These are phyloP conservation scores for Hippocampus comes DNA, from an alignment of 2,113 vertebrate genomes.

Conservation along the genomic window DNA sequence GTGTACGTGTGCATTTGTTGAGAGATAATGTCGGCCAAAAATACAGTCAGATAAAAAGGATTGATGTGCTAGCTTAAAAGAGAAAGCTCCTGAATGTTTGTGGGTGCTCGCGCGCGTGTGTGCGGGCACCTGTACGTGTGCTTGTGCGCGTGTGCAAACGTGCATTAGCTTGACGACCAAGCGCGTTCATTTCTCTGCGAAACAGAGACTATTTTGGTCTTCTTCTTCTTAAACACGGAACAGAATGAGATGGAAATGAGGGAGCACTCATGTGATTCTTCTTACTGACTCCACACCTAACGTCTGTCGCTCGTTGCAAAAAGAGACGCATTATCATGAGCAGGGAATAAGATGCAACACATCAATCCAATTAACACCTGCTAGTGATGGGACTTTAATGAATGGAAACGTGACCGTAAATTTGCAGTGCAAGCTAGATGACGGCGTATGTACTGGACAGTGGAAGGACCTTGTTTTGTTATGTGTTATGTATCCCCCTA, in stretches of 20 bases:
- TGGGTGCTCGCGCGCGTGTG: background rate
- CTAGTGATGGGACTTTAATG: conserved; percentile 10
- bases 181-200: conserved; percentile 42
- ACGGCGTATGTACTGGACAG: background rate
- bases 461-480: background rate
- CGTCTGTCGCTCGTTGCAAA: conserved; percentile 7
- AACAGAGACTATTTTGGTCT: conserved; percentile 41
- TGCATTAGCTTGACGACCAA: conserved; percentile 31
- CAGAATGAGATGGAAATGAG: conserved; percentile 10
- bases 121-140: background rate
- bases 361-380: conserved; percentile 46
- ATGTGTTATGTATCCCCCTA: background rate
- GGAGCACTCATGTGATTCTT: background rate
- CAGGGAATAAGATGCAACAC: conserved; percentile 33
- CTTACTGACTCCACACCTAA: background rate
- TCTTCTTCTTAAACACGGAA: conserved; percentile 24
- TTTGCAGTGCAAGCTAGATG: conserved; percentile 17
- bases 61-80: conserved; percentile 13
- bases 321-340: conserved; percentile 5
- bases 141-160: conserved; percentile 6
- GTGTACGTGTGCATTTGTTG: background rate
- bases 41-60: conserved; percentile 2
- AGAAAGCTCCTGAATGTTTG: background rate
- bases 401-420: conserved; percentile 25
- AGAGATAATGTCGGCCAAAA: conserved; percentile 14